Conservation (phyloP, 2,888 invertebrate species). For the Luperina testacea region DNA sequence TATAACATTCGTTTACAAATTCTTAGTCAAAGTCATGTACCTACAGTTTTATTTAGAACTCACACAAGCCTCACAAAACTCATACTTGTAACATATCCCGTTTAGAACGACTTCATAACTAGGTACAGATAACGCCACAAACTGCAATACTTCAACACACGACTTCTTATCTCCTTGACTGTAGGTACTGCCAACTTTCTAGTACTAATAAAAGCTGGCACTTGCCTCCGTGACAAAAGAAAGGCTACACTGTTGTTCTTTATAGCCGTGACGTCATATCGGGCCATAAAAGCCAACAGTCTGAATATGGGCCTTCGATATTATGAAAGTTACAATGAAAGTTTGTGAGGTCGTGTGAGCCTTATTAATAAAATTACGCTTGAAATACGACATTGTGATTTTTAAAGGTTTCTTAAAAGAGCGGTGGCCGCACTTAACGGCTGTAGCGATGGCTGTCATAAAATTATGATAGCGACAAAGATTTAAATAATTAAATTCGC, state of each 20-base stretch:
- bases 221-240: conserved; percentile 33
- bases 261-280: conserved; percentile 39
- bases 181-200: conserved; percentile 47
- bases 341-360: conserved; percentile 22
- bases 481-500: neutral
- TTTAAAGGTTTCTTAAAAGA: neutral
- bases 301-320: conserved; percentile 5
- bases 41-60: neutral
- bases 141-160: conserved; percentile 28
- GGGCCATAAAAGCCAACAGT: conserved; percentile 6
- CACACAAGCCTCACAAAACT: neutral
- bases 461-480: neutral
- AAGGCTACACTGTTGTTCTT: conserved; percentile 43
- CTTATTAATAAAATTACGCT: conserved; percentile 49
- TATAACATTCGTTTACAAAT: neutral
- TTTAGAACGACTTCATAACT: neutral
- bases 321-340: conserved; percentile 15
- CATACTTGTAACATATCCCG: too few species aligned
- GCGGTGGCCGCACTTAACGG: neutral
- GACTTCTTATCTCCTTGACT: conserved; percentile 48
- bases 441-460: neutral
- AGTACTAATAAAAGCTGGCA: conserved; percentile 46
- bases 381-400: conserved; percentile 23
- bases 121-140: conserved; percentile 11
- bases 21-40: neutral